Evolutionary conservation across 1,140 invertebrate genomes (phyloP).

Genomic region (Habropoda laboriosa): DNA sequence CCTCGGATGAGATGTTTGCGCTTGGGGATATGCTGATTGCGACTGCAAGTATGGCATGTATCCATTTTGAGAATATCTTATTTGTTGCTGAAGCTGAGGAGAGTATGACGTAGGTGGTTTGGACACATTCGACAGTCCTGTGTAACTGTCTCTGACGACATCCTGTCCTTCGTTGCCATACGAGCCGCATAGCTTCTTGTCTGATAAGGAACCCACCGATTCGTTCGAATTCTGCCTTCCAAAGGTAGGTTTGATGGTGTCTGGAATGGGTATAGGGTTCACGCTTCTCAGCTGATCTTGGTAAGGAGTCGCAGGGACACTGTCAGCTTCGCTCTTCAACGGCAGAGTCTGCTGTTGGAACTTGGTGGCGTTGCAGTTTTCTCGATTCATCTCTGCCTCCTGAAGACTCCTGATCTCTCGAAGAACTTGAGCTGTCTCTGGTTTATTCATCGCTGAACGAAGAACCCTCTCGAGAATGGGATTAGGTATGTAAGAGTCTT

Average conservation of each 20-base stretch:
- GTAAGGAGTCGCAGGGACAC: slow-evolving; percentile 76
- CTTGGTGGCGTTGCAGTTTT: slow-evolving; percentile 71
- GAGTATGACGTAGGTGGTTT: slow-evolving; percentile 65
- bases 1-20: slow-evolving; percentile 70
- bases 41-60: slow-evolving; percentile 69
- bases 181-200: slow-evolving; percentile 60
- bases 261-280: slow-evolving; percentile 67
- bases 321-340: slow-evolving; percentile 78
- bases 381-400: slow-evolving; percentile 79
- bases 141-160: slow-evolving; percentile 65
- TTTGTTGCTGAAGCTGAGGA: slow-evolving; percentile 74
- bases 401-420: slow-evolving; percentile 81
- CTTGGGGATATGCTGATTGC: slow-evolving; percentile 70
- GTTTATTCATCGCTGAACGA: slow-evolving; percentile 89
- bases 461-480: slow-evolving; percentile 93
- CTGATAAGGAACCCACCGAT: slow-evolving; percentile 59
- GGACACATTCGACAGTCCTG: slow-evolving; percentile 35
- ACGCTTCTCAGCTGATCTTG: slow-evolving; percentile 79
- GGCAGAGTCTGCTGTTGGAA: slow-evolving; percentile 80
- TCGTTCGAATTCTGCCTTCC: slow-evolving; percentile 71
- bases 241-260: slow-evolving; percentile 64
- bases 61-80: slow-evolving; percentile 75
- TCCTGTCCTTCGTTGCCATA: slow-evolving; percentile 68
- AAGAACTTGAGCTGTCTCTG: slow-evolving; percentile 83
- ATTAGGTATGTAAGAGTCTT: slow-evolving; percentile 94